phyloP scores from a whole-genome alignment of 2,113 vertebrate species.

The Hyaena hyaena region DNA sequence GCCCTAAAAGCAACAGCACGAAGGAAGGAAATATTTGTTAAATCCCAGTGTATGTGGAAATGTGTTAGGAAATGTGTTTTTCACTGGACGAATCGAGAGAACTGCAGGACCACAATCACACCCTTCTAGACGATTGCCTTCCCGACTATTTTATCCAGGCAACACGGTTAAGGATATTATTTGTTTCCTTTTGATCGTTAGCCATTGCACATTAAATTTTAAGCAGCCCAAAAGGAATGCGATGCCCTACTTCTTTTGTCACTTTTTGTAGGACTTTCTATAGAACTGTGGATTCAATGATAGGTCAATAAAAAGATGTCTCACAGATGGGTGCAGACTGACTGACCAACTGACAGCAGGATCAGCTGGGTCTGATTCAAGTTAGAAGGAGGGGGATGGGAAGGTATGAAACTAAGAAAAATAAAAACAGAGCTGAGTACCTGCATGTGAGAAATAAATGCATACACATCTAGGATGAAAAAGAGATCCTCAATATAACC shows the following conservation, averaged over 20 bases:
- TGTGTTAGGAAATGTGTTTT: not conserved
- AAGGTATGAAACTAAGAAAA: not conserved
- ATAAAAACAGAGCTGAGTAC: not conserved
- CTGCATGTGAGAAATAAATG: conserved; percentile 1
- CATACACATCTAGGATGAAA: conserved; percentile 49
- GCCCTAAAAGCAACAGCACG: not conserved
- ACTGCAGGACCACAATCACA: not conserved
- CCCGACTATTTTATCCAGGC: not conserved
- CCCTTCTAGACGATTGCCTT: not conserved
- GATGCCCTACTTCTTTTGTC: conserved; percentile 8
- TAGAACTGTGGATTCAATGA: not conserved
- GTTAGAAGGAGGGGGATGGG: not conserved
- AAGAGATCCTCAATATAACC: not conserved
- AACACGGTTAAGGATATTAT: not conserved
- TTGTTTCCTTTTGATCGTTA: conserved; percentile 45
- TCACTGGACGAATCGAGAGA: not conserved
- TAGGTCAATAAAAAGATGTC: not conserved
- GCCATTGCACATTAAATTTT: conserved; percentile 45
- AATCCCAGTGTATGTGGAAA: not conserved
- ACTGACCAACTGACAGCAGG: not conserved
- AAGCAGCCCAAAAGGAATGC: conserved; percentile 35
- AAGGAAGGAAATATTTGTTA: not conserved
- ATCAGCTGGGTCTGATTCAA: not conserved
- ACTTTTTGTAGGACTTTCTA: not conserved
- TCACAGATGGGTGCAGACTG: not conserved